A percentile compares a stretch with the other conserved stretches of the same genome.
These are phyloP conservation scores for Poecile montanus DNA, from an alignment of 2,797 vertebrate genomes.

Conservation along the genomic window DNA sequence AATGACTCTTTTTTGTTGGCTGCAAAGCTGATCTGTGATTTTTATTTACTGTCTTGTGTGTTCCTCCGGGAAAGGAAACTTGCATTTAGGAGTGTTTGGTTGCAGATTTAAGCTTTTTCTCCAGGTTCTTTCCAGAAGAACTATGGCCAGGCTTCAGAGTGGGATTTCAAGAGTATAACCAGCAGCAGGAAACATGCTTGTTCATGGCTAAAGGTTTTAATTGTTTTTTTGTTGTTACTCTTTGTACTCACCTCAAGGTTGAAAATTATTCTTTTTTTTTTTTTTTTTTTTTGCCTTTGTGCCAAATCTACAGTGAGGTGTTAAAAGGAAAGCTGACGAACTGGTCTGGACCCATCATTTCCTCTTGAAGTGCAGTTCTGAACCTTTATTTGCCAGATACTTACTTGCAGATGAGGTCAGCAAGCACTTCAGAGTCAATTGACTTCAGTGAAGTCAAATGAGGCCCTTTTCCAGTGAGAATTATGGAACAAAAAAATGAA, in stretches of 20 bases:
- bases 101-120: background rate
- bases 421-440: background rate
- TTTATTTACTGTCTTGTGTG: fast-evolving
- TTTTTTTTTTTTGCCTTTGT: background rate
- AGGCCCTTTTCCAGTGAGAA: background rate
- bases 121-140: background rate
- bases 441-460: background rate
- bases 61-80: background rate
- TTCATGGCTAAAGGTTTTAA: background rate
- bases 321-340: background rate
- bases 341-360: background rate
- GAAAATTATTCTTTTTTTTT: background rate
- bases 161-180: background rate
- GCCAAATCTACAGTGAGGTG: background rate
- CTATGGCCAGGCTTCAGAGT: background rate
- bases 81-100: background rate
- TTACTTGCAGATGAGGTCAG: constrained; percentile 16
- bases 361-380: background rate
- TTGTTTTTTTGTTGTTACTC: background rate
- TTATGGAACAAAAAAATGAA: background rate
- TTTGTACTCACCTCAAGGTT: background rate
- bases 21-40: background rate
- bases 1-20: background rate
- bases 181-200: background rate
- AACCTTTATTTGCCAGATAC: background rate